Evolutionary conservation across 2,888 invertebrate genomes (phyloP).

Genomic region (Cantharis nigra): DNA sequence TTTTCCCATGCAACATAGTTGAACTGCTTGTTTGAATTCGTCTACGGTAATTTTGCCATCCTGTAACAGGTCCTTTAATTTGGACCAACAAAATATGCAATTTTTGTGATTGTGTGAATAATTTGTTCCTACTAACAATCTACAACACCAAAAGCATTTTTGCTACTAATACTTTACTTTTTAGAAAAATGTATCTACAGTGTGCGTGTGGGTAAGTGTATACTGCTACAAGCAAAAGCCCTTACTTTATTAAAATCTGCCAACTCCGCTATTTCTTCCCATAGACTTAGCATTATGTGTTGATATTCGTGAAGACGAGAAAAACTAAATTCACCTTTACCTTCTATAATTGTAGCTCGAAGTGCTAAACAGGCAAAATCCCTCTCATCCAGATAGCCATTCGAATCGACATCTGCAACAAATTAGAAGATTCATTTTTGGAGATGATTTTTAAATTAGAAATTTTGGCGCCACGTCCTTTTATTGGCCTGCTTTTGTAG

Average conservation of each 20-base stretch:
- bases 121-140: background rate
- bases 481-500: background rate
- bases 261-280: constrained; percentile 84
- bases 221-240: background rate
- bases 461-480: background rate
- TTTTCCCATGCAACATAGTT: constrained; percentile 78
- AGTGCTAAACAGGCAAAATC: constrained; percentile 84
- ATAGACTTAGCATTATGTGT: constrained; percentile 80
- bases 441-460: background rate
- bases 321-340: constrained; percentile 78
- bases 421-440: background rate
- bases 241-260: constrained; percentile 85
- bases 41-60: constrained; percentile 81
- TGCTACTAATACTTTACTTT: background rate
- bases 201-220: background rate
- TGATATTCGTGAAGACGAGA: constrained; percentile 76
- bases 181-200: background rate
- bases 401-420: constrained; percentile 79
- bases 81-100: constrained; percentile 5
- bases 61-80: constrained; percentile 59
- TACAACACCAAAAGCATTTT: background rate
- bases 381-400: constrained; percentile 79
- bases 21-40: constrained; percentile 81
- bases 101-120: background rate
- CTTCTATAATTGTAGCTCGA: constrained; percentile 79